phyloP scores from a whole-genome alignment of 2,797 vertebrate genomes.

The Chiroxiphia lanceolata region DNA sequence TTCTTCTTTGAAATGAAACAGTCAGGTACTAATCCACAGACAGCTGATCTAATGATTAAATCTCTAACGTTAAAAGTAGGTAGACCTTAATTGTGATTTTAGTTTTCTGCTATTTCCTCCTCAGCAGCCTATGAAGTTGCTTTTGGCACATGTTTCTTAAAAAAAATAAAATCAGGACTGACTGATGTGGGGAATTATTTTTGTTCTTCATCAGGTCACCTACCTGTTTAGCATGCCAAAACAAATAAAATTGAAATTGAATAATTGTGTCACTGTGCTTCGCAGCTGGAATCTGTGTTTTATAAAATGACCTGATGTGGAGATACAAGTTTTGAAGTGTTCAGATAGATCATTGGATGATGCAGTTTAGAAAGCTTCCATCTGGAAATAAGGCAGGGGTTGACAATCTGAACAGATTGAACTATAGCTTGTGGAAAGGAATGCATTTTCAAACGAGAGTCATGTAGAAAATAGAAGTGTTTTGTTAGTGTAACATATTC shows the following conservation, averaged over 20 bases:
- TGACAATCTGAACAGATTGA: not conserved
- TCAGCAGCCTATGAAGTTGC: not conserved
- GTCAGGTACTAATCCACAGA: conserved; percentile 77
- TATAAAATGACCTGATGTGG: not conserved
- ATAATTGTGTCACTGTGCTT: not conserved
- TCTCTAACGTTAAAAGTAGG: conserved; percentile 89
- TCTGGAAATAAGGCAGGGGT: not conserved
- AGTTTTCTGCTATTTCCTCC: not conserved
- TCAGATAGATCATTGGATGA: not conserved
- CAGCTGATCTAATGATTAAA: conserved; percentile 86
- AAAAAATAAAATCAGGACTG: not conserved
- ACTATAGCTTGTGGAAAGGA: not conserved
- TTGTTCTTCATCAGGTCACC: not conserved
- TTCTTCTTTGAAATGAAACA: conserved; percentile 86
- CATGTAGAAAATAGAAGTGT: not conserved
- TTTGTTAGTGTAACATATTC: not conserved
- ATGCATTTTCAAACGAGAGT: not conserved
- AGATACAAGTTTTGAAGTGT: not conserved
- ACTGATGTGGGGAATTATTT: not conserved
- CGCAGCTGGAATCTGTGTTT: not conserved
- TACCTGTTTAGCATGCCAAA: not conserved
- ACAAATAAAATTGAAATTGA: not conserved
- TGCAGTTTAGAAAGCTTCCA: not conserved
- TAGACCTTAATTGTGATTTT: not conserved
- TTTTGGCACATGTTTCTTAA: not conserved